These are phyloP conservation scores for Mormyrus proboscirostris DNA, from an alignment of 2,797 vertebrate species.

Conservation along the genomic window DNA sequence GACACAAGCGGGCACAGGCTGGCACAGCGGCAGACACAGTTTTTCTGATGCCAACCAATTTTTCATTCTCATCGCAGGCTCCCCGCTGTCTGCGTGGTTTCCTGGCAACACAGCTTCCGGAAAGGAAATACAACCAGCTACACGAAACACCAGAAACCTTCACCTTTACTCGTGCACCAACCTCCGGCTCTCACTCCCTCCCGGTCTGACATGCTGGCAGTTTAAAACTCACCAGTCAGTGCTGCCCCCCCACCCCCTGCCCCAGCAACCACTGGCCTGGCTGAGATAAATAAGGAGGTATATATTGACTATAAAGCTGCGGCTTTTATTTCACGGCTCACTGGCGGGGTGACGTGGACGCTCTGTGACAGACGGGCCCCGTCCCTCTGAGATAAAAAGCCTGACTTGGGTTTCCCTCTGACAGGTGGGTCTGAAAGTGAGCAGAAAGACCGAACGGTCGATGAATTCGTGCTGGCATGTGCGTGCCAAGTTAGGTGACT, in stretches of 20 bases:
- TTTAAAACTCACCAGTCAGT: not conserved
- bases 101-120: conserved; percentile 5
- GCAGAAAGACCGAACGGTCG: not conserved
- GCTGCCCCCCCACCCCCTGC: not conserved
- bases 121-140: not conserved
- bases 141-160: not conserved
- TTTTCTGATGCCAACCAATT: not conserved
- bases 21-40: not conserved
- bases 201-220: not conserved
- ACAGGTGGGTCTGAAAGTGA: not conserved
- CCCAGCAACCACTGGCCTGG: not conserved
- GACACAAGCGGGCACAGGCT: not conserved
- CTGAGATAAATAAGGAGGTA: not conserved
- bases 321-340: not conserved
- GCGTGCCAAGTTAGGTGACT: not conserved
- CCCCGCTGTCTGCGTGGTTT: not conserved
- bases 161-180: not conserved
- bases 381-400: not conserved
- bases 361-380: not conserved
- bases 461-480: not conserved
- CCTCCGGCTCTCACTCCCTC: not conserved
- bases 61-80: not conserved
- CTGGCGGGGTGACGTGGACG: not conserved
- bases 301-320: not conserved
- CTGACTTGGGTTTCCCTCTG: not conserved